A percentile compares a stretch with the other conserved stretches of the same genome.
These are phyloP conservation scores for Melipona bicolor DNA, from an alignment of 2,888 invertebrate species.

Conservation along the genomic window DNA sequence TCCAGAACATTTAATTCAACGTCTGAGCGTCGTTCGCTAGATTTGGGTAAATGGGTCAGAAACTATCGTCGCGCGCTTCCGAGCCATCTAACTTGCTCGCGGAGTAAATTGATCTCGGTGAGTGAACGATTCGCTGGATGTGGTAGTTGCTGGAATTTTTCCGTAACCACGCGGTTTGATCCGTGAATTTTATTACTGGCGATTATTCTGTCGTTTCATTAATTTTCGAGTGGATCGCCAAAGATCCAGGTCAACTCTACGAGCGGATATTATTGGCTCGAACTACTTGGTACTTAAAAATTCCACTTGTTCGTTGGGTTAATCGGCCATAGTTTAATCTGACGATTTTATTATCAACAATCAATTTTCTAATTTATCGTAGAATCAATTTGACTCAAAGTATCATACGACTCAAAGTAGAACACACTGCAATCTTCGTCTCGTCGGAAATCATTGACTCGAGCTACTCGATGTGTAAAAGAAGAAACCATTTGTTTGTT, in stretches of 20 bases:
- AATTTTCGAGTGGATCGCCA: neutral
- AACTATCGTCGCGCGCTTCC: conserved; percentile 78
- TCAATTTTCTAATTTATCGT: too few species aligned
- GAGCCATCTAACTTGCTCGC: conserved; percentile 77
- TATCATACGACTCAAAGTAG: too few species aligned
- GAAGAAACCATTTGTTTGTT: neutral
- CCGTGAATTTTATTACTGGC: neutral
- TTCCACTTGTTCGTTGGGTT: too few species aligned
- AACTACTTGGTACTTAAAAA: too few species aligned
- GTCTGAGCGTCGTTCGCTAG: conserved; percentile 43
- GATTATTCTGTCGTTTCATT: neutral
- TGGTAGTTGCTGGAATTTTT: conserved; percentile 19
- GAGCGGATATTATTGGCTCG: too few species aligned
- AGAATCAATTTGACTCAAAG: too few species aligned
- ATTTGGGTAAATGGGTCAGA: conserved; percentile 83
- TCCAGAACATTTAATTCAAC: conserved; percentile 42
- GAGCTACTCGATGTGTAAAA: neutral
- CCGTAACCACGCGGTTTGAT: neutral
- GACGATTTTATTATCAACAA: too few species aligned
- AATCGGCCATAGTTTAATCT: too few species aligned
- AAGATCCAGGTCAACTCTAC: too few species aligned
- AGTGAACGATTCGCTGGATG: conserved; percentile 55
- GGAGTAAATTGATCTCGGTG: conserved; percentile 73
- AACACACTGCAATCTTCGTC: neutral
- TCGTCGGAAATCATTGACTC: neutral